Percentiles rank a stretch among this genome's conserved stretches.
These are phyloP conservation scores for Chelonoidis abingdonii DNA, from an alignment of 2,113 vertebrate genomes.

Conservation along the genomic window DNA sequence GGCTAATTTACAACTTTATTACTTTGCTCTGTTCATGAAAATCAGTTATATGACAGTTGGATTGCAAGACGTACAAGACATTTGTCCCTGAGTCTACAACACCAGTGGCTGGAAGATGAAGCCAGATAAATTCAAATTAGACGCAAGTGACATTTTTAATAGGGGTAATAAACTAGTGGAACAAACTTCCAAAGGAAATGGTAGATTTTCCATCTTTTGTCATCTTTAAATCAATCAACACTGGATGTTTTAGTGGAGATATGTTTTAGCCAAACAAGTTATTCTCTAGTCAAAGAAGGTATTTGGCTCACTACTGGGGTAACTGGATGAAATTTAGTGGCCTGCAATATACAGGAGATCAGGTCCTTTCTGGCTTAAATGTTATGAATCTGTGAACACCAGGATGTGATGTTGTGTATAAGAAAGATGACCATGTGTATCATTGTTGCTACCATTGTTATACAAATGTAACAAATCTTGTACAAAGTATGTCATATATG, in stretches of 20 bases:
- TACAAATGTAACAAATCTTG: too few species aligned
- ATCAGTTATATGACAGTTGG: constrained; percentile 59
- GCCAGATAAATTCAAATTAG: constrained; percentile 50
- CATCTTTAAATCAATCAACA: background rate
- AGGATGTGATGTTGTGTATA: background rate
- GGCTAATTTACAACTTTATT: constrained; percentile 49
- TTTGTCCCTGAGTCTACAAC: background rate
- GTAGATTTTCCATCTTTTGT: background rate
- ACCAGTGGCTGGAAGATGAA: constrained; percentile 27
- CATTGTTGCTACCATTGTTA: too few species aligned
- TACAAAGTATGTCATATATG: too few species aligned
- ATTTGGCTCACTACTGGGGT: background rate
- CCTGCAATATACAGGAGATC: background rate
- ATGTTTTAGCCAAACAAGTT: background rate
- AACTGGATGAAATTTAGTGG: background rate
- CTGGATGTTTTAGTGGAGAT: background rate
- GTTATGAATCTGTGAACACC: background rate
- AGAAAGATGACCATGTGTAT: too few species aligned
- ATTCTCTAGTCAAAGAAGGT: background rate
- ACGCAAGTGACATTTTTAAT: constrained; percentile 45
- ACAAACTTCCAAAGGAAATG: constrained; percentile 38
- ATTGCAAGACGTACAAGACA: constrained; percentile 41
- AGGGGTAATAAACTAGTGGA: constrained; percentile 47
- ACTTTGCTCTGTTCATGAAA: constrained; percentile 53
- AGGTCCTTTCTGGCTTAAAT: background rate